A percentile compares a stretch with the other conserved stretches of the same genome.
These are phyloP conservation scores for Doryteuthis pealeii DNA, from an alignment of 1,140 invertebrate species.

Conservation along the genomic window DNA sequence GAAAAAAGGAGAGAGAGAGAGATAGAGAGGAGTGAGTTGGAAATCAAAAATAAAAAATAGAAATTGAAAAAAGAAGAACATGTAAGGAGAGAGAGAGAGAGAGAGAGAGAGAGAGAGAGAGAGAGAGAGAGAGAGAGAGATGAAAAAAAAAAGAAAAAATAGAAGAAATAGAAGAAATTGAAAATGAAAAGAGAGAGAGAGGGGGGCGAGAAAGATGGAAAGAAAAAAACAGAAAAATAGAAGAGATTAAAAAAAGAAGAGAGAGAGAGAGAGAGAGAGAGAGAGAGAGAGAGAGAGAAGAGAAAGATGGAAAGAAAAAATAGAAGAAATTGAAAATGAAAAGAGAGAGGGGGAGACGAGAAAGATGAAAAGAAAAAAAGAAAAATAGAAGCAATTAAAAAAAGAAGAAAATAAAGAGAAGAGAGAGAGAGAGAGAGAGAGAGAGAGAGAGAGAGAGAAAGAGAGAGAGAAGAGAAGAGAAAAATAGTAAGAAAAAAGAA, in stretches of 20 bases:
- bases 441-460: background rate
- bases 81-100: background rate
- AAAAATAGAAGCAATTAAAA: background rate
- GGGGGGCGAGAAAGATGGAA: background rate
- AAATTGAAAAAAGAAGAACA: background rate
- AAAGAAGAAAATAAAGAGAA: background rate
- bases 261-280: background rate
- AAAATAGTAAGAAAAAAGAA: background rate
- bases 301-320: background rate
- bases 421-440: background rate
- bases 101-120: background rate
- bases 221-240: background rate
- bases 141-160: background rate
- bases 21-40: background rate
- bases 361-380: background rate
- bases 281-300: background rate
- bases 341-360: background rate
- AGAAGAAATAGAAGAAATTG: background rate
- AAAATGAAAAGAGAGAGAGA: background rate
- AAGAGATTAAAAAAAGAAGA: background rate
- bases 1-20: background rate
- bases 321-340: background rate
- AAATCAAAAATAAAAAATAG: background rate
- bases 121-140: constrained; percentile 1
- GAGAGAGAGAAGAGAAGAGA: background rate